Base-by-base conservation (phyloP, 2,113 vertebrate genomes). In the Dasyurus viverrinus region DNA sequence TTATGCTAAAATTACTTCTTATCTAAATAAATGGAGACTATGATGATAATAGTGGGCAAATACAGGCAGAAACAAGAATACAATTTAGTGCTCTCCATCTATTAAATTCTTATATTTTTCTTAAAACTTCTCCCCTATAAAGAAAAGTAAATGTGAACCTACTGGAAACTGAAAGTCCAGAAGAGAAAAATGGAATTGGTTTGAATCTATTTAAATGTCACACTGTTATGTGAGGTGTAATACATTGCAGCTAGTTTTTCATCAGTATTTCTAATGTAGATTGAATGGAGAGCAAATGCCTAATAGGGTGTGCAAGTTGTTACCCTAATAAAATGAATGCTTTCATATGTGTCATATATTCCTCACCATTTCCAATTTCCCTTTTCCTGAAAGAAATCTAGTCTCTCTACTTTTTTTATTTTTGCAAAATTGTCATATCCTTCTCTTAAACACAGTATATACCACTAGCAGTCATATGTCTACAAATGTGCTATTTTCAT, bases 391-490 rank as follows among this genome's bases (percentile, higher is more conserved):
- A 94, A 55, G 55, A 23, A 57, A 2, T 2, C 0, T 36, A 2
- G 5, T 27, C 30, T 22, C 46, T 55, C 7, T 14, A 3, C 0
- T 47, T 16, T n/a, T 92, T 53, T 42, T 19, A 84, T 84, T 84
- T 84, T 84, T n/a, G n/a, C 0, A n/a, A 84, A 84, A 42, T 84
- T 84, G 36, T 92, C 30, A 11, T 6, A 11, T 60, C 4, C 50
- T 84, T 90, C 23, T 52, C 91, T 94, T 54, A 84, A 47, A 96
- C 89, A 36, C 60, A 46, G 14, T 90, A 53, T 96, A 91, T 94
- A 90, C 60, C 2, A 46, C 14, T 24, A 30, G 50, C 27, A 96
- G 27, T 93, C 92, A 89, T 53, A 10, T 68, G 27, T 94, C n/a
- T 95, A 46, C 89, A 91, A 76, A 93, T 54, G 53, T 94, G 46